phyloP scores from a whole-genome alignment of 2,888 invertebrate genomes.

The Monoplex corrugatus region DNA sequence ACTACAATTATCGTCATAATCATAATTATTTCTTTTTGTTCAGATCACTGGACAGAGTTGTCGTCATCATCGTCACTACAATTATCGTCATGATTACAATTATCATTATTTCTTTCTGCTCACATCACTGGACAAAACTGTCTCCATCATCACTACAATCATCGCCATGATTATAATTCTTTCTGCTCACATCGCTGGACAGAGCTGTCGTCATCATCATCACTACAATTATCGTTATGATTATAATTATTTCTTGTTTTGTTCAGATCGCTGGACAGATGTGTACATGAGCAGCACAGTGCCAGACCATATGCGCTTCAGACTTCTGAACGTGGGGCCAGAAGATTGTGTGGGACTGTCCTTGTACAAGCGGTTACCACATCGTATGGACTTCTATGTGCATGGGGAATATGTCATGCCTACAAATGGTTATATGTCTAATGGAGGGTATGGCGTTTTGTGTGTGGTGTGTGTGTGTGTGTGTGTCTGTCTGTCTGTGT shows the following conservation, averaged over 20 bases:
- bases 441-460: background rate
- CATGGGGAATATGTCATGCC: slow-evolving; percentile 62
- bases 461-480: background rate
- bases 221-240: too few species aligned
- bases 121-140: too few species aligned
- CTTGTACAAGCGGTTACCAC: slow-evolving; percentile 67
- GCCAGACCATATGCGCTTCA: slow-evolving; percentile 71
- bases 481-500: background rate
- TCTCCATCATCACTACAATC: too few species aligned
- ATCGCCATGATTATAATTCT: background rate
- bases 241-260: background rate
- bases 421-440: slow-evolving; percentile 64
- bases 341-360: slow-evolving; percentile 66
- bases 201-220: too few species aligned
- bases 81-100: background rate
- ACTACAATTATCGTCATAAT: too few species aligned
- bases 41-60: too few species aligned
- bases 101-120: background rate
- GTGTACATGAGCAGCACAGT: slow-evolving; percentile 74
- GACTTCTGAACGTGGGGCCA: slow-evolving; percentile 68
- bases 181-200: too few species aligned
- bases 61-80: background rate
- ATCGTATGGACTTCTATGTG: slow-evolving; percentile 62
- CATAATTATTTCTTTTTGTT: too few species aligned
- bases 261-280: slow-evolving; percentile 67